A percentile compares a stretch with the other conserved stretches of the same genome.
These are phyloP conservation scores for Macrophya annulata DNA, from an alignment of 2,888 invertebrate genomes.

Conservation along the genomic window DNA sequence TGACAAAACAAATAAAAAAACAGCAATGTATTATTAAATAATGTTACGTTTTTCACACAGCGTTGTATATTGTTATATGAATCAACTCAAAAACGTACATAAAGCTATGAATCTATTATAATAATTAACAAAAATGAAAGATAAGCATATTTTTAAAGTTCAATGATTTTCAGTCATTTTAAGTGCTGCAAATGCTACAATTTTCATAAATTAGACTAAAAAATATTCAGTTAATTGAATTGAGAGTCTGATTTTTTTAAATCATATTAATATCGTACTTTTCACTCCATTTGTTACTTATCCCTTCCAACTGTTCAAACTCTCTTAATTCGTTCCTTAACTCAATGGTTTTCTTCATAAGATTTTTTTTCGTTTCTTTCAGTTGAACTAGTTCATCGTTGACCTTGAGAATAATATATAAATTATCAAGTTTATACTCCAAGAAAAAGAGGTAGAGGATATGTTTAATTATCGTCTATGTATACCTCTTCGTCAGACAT, in stretches of 20 bases:
- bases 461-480: not conserved
- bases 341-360: constrained; percentile 58
- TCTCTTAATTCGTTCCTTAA: constrained; percentile 60
- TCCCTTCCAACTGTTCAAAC: not conserved
- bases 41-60: not conserved
- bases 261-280: constrained; percentile 15
- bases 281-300: not conserved
- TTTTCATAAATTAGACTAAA: not conserved
- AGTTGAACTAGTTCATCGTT: constrained; percentile 59
- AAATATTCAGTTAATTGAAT: not conserved
- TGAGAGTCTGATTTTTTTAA: not conserved
- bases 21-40: not conserved
- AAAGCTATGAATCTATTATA: not conserved
- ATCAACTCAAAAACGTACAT: too few species aligned
- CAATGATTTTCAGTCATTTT: too few species aligned
- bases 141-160: not conserved
- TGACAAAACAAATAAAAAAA: not conserved
- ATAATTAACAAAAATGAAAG: not conserved
- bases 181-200: not conserved
- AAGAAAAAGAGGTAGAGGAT: not conserved
- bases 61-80: not conserved
- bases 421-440: not conserved
- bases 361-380: constrained; percentile 44
- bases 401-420: constrained; percentile 52
- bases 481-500: constrained; percentile 43